phyloP scores from a whole-genome alignment of 2,888 invertebrate genomes.

The Scaptodrosophila latifasciaeformis region DNA sequence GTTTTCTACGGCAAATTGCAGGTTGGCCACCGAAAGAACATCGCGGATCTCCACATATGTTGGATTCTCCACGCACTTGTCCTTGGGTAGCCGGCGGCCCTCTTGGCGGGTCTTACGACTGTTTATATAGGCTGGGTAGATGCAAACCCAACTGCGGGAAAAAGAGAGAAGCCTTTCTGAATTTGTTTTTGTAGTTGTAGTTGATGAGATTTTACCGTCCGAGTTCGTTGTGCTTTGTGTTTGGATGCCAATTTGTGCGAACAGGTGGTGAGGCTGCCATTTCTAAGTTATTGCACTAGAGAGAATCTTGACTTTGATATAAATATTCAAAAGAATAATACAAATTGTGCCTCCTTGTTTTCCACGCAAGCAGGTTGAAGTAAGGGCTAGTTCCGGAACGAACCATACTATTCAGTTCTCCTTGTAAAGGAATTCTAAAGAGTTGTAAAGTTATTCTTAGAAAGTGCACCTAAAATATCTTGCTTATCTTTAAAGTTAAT shows the following conservation, averaged over 20 bases:
- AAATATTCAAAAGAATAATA: conserved; percentile 1
- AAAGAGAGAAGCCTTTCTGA: too few species aligned
- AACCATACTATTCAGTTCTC: too few species aligned
- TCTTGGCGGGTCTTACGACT: conserved; percentile 92
- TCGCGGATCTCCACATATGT: conserved; percentile 96
- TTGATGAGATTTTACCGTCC: conserved; percentile 80
- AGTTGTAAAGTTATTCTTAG: too few species aligned
- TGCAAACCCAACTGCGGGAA: conserved; percentile 91
- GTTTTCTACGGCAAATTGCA: conserved; percentile 92
- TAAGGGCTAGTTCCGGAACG: too few species aligned
- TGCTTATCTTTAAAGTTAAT: too few species aligned
- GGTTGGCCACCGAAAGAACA: conserved; percentile 87
- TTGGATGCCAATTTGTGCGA: conserved; percentile 81
- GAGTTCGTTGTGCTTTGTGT: conserved; percentile 87
- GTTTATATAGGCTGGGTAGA: conserved; percentile 97
- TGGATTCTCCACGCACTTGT: conserved; percentile 94
- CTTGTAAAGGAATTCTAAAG: too few species aligned
- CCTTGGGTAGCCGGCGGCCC: conserved; percentile 89
- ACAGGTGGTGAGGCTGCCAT: conserved; percentile 77
- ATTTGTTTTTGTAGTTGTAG: neutral
- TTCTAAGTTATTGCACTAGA: neutral
- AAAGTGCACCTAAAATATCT: too few species aligned
- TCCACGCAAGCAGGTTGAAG: conserved; percentile 57
- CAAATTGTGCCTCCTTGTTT: conserved; percentile 33
- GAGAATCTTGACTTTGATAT: conserved; percentile 5